Conservation (phyloP, 2,113 vertebrate species). For the Spea bombifrons region DNA sequence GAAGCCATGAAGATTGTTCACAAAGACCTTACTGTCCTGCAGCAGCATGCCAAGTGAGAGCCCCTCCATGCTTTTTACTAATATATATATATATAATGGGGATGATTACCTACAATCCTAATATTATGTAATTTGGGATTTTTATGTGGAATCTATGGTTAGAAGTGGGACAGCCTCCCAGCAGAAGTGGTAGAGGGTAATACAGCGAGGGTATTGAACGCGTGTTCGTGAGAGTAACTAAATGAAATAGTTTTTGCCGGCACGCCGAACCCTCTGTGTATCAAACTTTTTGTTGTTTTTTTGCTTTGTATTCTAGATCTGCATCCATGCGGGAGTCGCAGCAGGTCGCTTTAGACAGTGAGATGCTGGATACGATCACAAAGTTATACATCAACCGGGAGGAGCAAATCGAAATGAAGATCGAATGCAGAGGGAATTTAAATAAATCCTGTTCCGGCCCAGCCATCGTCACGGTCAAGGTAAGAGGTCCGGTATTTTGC, state of each 20-base stretch:
- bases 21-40: constrained; percentile 74
- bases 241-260: too few relatives aligned
- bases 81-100: background rate
- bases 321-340: constrained; percentile 87
- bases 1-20: constrained; percentile 73
- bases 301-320: constrained; percentile 64
- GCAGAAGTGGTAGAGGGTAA: too few relatives aligned
- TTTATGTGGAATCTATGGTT: too few relatives aligned
- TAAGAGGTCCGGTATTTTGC: constrained; percentile 42
- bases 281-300: background rate
- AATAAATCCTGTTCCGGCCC: constrained; percentile 86
- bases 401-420: constrained; percentile 79
- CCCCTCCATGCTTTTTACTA: background rate
- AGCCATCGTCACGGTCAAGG: constrained; percentile 82
- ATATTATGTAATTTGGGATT: too few relatives aligned
- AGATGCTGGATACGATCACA: constrained; percentile 82
- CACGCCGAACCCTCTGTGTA: background rate
- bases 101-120: background rate
- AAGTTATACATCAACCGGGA: constrained; percentile 86
- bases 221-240: too few relatives aligned
- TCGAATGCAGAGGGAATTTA: constrained; percentile 84
- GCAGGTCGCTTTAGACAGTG: constrained; percentile 85
- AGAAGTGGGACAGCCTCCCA: too few relatives aligned
- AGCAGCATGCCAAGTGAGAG: constrained; percentile 84
- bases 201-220: too few relatives aligned